Base-by-base conservation (phyloP, 2,888 invertebrate species). In the Scaptomyza cyrtandrae region DNA sequence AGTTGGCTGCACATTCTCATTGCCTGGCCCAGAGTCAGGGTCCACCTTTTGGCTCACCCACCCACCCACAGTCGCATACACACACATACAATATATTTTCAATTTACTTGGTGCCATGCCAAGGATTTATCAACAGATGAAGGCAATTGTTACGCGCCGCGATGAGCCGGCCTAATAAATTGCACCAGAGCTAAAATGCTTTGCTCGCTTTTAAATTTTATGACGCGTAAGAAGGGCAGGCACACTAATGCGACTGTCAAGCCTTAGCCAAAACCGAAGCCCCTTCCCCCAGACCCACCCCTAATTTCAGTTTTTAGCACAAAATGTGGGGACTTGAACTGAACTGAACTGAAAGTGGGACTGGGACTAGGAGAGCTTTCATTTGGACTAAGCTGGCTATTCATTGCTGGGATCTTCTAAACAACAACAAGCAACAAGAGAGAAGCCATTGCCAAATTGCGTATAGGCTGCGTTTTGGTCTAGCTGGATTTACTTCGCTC, bases 141-240 rank as follows among this genome's bases (percentile, higher is more conserved):
- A 85, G 83, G 88, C 88, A 84, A 84, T 84, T 84, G 88, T 86
- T 82, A 84, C 80, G 88, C 86, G 80, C 61, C 74, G 80, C 86
- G 77, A 82, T 81, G 81, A 81, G 81, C 72, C 70, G 79, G 87
- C 71, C 83, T 84, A 84, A 84, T 84, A 84, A 84, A 84, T 84
- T 84, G 83, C 83, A 84, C 83, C 83, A 84, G 88, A 87, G 88
- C 83, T 83, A 83, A 83, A 80, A 84, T 84, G 87, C 86, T 88
- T 82, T 88, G 86, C 89, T 83, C 86, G 83, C 86, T 86, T 86
- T 86, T 89, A 88, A 83, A 86, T 85, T 86, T 89, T 86, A 86
- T 86, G 85, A 89, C 78, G 73, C 85, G 85, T 86, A 84, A 84
- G 83, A 89, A 87, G 76, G 86, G 81, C 87, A 69, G 37, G 11